Evolutionary conservation across 2,113 vertebrate genomes (phyloP).

Genomic region (Alectura lathami): DNA sequence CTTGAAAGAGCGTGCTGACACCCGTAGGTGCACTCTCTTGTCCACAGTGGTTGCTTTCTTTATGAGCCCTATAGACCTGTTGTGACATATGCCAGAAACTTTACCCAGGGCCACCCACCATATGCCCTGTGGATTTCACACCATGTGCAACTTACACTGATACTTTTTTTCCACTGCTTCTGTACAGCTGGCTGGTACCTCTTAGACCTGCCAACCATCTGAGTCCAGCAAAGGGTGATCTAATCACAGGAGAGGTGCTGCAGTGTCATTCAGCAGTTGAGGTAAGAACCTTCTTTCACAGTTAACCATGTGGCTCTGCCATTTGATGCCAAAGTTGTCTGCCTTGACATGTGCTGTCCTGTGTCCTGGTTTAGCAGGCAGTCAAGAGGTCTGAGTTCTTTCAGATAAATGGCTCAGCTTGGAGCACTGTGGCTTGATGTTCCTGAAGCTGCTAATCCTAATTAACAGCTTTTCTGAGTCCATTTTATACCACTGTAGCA

Average conservation of each 20-base stretch:
- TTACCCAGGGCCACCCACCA: neutral
- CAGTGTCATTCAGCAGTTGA: neutral
- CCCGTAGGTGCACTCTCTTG: neutral
- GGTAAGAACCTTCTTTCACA: neutral
- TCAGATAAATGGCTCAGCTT: constrained; percentile 12
- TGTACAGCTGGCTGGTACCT: neutral
- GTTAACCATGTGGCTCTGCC: neutral
- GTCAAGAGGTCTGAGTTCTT: neutral
- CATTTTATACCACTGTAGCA: constrained; percentile 34
- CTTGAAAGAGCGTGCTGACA: neutral
- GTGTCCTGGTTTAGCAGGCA: neutral
- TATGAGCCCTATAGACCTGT: neutral
- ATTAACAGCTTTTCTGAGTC: constrained; percentile 44
- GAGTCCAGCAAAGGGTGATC: neutral
- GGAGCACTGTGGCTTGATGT: neutral
- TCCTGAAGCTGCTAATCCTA: constrained; percentile 36
- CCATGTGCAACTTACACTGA: accelerated
- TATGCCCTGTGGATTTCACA: neutral
- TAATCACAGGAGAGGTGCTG: neutral
- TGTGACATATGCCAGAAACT: neutral
- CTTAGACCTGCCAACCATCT: neutral
- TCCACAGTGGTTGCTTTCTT: neutral
- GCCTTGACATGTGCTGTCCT: neutral
- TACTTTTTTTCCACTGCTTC: neutral
- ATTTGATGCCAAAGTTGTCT: neutral